These are phyloP conservation scores for Gymnothorax javanicus DNA, from an alignment of 2,797 vertebrate species.

Conservation along the genomic window DNA sequence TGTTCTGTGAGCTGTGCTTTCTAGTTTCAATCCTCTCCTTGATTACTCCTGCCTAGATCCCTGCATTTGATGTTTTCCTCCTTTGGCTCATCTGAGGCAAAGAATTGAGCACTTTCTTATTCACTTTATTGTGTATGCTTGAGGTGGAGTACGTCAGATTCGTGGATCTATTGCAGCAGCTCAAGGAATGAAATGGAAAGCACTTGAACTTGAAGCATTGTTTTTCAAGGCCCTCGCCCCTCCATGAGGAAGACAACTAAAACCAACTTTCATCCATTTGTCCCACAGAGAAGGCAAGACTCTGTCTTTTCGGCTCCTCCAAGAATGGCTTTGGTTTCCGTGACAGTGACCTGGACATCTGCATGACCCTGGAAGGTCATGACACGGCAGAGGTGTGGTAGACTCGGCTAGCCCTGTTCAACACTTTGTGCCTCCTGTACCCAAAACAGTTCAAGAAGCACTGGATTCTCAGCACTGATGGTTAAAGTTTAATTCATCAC, in stretches of 20 bases:
- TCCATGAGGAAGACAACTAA: neutral
- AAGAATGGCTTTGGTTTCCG: constrained; percentile 98
- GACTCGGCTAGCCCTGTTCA: neutral
- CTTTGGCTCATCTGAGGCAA: no score
- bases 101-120: no score
- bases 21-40: neutral
- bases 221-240: neutral
- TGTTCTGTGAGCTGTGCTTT: neutral
- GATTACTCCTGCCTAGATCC: no score
- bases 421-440: neutral
- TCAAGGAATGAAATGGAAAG: no score
- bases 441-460: neutral
- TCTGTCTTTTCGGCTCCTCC: constrained; percentile 96
- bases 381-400: constrained; percentile 88
- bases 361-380: constrained; percentile 97
- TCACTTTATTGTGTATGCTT: no score
- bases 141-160: no score
- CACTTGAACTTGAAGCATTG: no score
- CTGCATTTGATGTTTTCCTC: no score
- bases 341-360: constrained; percentile 98
- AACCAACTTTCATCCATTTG: neutral
- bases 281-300: constrained; percentile 87
- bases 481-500: neutral
- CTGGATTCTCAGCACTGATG: neutral
- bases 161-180: no score